Evolutionary conservation across 2,113 vertebrate genomes (phyloP).

Genomic region (Laticauda colubrina): DNA sequence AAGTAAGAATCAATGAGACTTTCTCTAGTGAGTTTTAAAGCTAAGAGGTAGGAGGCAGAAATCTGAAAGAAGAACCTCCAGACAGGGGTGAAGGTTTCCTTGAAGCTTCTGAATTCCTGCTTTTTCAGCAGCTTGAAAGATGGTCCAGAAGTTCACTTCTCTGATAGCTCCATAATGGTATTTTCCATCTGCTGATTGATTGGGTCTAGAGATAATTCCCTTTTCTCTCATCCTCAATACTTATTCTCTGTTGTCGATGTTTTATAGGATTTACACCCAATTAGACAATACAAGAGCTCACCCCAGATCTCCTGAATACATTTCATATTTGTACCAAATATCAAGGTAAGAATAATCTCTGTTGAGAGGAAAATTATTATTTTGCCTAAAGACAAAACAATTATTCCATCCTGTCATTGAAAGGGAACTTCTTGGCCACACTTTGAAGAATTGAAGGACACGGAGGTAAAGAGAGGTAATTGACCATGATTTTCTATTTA

Average conservation of each 20-base stretch:
- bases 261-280: background rate
- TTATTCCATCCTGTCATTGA: background rate
- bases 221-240: background rate
- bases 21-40: background rate
- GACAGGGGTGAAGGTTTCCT: background rate
- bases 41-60: background rate
- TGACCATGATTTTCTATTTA: background rate
- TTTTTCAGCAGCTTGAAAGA: background rate
- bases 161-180: background rate
- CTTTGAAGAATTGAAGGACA: background rate
- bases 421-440: background rate
- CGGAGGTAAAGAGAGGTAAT: no score
- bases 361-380: background rate
- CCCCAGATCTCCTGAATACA: background rate
- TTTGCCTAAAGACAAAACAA: background rate
- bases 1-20: background rate
- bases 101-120: background rate
- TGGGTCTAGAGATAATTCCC: background rate
- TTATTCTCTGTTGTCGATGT: background rate
- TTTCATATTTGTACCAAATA: background rate
- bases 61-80: background rate
- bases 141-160: background rate
- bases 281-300: background rate
- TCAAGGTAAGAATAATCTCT: background rate
- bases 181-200: background rate